Conservation (phyloP, 2,797 vertebrate genomes). For the Helicolenus hilgendorfi region DNA sequence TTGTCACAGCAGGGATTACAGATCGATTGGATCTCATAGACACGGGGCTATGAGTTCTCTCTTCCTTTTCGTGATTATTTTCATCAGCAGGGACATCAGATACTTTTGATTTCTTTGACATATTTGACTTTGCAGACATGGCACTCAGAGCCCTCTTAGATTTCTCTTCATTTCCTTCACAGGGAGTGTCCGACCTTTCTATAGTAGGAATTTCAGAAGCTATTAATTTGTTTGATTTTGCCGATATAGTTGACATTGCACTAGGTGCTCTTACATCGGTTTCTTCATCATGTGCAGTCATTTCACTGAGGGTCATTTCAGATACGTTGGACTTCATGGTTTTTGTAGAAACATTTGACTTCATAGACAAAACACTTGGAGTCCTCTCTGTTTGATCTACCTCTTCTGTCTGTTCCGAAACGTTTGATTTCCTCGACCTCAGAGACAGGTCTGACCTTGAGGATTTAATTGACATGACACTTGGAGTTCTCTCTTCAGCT, state of each 20-base stretch:
- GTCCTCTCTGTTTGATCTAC: constrained; percentile 15
- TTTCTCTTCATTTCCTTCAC: constrained; percentile 11
- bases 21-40: constrained; percentile 55
- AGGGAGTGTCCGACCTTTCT: neutral
- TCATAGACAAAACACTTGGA: constrained; percentile 52
- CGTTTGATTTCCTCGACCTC: constrained; percentile 51
- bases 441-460: constrained; percentile 42
- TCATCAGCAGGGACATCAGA: constrained; percentile 52
- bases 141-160: constrained; percentile 54
- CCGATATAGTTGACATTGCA: constrained; percentile 50
- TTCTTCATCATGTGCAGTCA: neutral
- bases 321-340: constrained; percentile 42
- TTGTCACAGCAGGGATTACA: constrained; percentile 57
- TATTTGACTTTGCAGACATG: constrained; percentile 61
- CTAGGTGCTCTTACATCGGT: constrained; percentile 34
- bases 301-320: neutral
- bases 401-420: constrained; percentile 36
- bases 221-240: constrained; percentile 31
- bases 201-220: neutral
- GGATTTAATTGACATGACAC: constrained; percentile 31
- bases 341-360: constrained; percentile 54
- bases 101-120: constrained; percentile 62
- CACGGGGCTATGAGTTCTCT: constrained; percentile 40
- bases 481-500: constrained; percentile 47
- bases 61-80: constrained; percentile 22